Percentiles rank a stretch among this genome's conserved stretches.
These are phyloP conservation scores for Hermodice carunculata DNA, from an alignment of 2,888 invertebrate genomes.

Conservation along the genomic window DNA sequence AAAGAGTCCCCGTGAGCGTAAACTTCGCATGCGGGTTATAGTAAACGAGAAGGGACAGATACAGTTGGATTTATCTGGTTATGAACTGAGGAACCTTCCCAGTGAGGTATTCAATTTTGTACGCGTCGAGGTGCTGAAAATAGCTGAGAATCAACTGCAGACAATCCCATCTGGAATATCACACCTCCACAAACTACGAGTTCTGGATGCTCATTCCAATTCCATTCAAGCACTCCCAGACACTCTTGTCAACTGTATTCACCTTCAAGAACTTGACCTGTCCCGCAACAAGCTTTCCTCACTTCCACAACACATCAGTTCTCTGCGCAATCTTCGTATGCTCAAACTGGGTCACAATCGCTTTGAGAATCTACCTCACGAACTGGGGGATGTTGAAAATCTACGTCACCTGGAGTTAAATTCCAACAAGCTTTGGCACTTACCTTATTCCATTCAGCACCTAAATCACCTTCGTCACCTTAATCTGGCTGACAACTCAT, in stretches of 20 bases:
- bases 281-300: slow-evolving; percentile 20
- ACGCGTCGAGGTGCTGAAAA: slow-evolving; percentile 54
- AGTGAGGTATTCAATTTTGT: slow-evolving; percentile 52
- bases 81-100: slow-evolving; percentile 50
- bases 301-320: slow-evolving; percentile 8
- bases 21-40: slow-evolving; percentile 21
- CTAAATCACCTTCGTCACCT: slow-evolving; percentile 49
- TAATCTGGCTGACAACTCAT: slow-evolving; percentile 59
- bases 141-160: slow-evolving; percentile 54
- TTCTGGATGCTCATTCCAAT: slow-evolving; percentile 56
- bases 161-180: slow-evolving; percentile 54
- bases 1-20: slow-evolving; percentile 1
- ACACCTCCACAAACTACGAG: slow-evolving; percentile 51
- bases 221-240: slow-evolving; percentile 54
- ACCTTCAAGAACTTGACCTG: slow-evolving; percentile 25
- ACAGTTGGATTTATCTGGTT: slow-evolving; percentile 54
- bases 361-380: slow-evolving; percentile 61
- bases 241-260: slow-evolving; percentile 60
- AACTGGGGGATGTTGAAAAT: slow-evolving; percentile 54
- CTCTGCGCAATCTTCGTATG: slow-evolving; percentile 22
- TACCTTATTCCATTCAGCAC: slow-evolving; percentile 58
- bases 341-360: slow-evolving; percentile 45
- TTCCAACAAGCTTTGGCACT: slow-evolving; percentile 60
- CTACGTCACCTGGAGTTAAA: slow-evolving; percentile 59
- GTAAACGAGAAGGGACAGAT: slow-evolving; percentile 43